Base-by-base conservation (phyloP, 2,797 vertebrate genomes). In the Diplodus puntazzo region DNA sequence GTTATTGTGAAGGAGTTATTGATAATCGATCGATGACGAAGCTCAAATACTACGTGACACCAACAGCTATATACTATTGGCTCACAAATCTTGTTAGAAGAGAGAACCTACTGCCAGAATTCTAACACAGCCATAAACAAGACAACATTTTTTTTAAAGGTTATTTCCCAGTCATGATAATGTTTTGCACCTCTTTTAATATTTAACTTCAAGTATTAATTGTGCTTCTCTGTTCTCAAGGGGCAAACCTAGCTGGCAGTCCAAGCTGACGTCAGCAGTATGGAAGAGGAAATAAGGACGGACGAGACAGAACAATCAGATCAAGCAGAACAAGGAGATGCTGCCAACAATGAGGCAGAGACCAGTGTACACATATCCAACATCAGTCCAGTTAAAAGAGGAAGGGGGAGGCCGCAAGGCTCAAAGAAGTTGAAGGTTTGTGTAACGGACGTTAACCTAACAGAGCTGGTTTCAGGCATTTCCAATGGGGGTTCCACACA, bases 381-480 rank as follows among this genome's bases (percentile, higher is more conserved):
- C 57, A 85, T 50, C 45, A 85, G 43, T 57, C 82, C 84, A 0
- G 3, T 43, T 21, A 93, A 90, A 87, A 89, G 75, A 66, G 80
- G 75, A 67, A 76, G 82, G 18, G 92, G 89, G 27, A 82, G 80
- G 72, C 75, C 91, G 0, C 84, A 87, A 25, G 83, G 88, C 14
- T 87, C 88, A 43, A 93, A 89, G 77, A 90, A 92, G 45, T 12
- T 88, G 39, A 84, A 88, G 10, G 84, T 89, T 79, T 88, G 55
- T 71, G 71, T 91, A 11, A 81, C 81, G 27, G 83, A 91, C 11
- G 20, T 90, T 21, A 87, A 73, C 39, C 42, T 80, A 4, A 72
- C 63, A 16, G 70, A 84, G 49, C 52, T 84, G 16, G 66, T 63
- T 48, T 78, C 84, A 0, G 79, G 52, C 39, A 74, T 90, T 43